These are phyloP conservation scores for Cladorhizidae sp. DNA, from an alignment of 37 sponge, comb jelly and placozoan genomes.

Conservation along the genomic window DNA sequence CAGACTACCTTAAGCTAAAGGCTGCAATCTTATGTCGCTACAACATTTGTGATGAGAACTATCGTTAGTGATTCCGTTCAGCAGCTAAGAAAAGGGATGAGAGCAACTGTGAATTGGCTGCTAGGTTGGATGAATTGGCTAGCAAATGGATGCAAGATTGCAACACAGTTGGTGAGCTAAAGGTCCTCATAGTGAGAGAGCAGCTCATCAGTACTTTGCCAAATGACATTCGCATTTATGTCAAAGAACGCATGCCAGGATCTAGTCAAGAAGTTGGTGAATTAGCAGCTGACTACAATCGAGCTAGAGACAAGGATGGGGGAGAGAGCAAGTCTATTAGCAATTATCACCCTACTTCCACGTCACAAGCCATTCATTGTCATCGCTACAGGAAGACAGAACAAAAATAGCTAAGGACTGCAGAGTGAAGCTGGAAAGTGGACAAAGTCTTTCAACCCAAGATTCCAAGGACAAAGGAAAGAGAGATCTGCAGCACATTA, in stretches of 20 bases:
- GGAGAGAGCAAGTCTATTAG: background rate
- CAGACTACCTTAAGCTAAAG: too few relatives aligned
- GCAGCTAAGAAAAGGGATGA: slow-evolving; percentile 19
- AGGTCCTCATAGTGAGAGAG: background rate
- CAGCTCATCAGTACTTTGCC: slow-evolving; percentile 5
- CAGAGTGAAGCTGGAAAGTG: too few relatives aligned
- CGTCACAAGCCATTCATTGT: too few relatives aligned
- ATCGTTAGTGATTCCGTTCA: slow-evolving; percentile 39
- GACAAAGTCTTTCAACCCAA: too few relatives aligned
- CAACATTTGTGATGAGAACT: slow-evolving; percentile 42
- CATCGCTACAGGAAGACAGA: too few relatives aligned
- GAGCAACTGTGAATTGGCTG: slow-evolving; percentile 32
- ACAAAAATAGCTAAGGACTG: slow-evolving; percentile 5
- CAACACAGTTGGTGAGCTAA: background rate
- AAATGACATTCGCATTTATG: background rate
- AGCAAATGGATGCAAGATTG: slow-evolving; percentile 19
- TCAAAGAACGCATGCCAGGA: slow-evolving; percentile 15
- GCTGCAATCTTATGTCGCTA: slow-evolving; percentile 39
- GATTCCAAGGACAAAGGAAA: background rate
- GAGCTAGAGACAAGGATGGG: slow-evolving; percentile 4
- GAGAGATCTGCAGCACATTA: background rate
- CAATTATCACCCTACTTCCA: too few relatives aligned
- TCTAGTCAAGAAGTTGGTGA: slow-evolving; percentile 13
- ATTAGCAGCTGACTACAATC: slow-evolving; percentile 25
- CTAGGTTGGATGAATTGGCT: slow-evolving; percentile 2